Conservation (phyloP, 1,140 invertebrate species). For the Calycopis cecrops region DNA sequence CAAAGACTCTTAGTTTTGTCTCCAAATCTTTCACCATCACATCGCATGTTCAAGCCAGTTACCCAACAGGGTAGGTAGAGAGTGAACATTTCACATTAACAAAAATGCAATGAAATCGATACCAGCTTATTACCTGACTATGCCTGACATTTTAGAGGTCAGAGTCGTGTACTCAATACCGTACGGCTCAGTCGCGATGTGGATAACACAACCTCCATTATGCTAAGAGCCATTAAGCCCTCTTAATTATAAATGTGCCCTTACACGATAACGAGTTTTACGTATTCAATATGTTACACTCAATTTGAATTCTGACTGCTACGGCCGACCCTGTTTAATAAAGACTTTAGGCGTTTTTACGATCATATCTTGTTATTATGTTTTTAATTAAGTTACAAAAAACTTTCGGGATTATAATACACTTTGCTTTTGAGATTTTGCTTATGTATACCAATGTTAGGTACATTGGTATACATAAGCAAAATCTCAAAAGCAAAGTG, state of each 20-base stretch:
- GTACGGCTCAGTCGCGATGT: constrained; percentile 22
- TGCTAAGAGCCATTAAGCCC: constrained; percentile 39
- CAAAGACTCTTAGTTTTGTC: no score
- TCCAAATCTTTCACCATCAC: no score
- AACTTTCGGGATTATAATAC: not conserved
- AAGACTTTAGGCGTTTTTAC: constrained; percentile 9
- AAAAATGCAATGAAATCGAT: no score
- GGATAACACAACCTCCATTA: constrained; percentile 34
- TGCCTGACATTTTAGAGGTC: no score
- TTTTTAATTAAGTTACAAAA: not conserved
- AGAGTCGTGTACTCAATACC: constrained; percentile 7
- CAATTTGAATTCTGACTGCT: constrained; percentile 43
- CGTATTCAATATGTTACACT: constrained; percentile 37
- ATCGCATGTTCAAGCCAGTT: no score
- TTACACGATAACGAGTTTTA: constrained; percentile 41
- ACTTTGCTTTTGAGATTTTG: not conserved
- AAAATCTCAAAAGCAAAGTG: not conserved
- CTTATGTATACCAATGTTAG: no score
- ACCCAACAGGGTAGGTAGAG: no score
- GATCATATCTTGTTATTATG: not conserved
- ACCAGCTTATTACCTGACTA: no score
- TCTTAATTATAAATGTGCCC: constrained; percentile 43
- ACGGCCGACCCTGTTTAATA: constrained; percentile 4
- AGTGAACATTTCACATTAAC: no score
- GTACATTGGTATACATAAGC: no score